Conservation (phyloP, 2,113 vertebrate species). For the Leucopternis melanops region DNA sequence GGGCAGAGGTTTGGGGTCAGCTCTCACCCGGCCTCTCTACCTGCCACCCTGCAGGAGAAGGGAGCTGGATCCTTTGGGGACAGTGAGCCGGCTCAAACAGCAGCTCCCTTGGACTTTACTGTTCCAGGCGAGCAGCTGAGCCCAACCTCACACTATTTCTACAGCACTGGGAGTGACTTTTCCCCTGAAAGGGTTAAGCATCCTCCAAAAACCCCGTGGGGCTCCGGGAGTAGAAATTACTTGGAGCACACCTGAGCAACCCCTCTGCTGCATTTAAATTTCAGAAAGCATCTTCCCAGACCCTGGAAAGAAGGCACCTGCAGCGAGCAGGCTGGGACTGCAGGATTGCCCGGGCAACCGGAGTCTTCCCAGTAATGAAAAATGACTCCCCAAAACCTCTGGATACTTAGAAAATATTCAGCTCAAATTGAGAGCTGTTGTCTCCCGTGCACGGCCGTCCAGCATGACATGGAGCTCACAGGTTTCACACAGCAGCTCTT, state of each 20-base stretch:
- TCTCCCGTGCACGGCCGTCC: rapidly evolving
- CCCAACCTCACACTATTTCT: not conserved
- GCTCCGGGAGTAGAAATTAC: not conserved
- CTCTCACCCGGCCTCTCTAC: not conserved
- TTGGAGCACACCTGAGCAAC: not conserved
- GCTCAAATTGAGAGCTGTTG: not conserved
- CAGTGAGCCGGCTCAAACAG: not conserved
- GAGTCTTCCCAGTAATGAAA: not conserved
- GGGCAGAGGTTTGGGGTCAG: not conserved
- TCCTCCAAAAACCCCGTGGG: not conserved
- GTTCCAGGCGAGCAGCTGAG: not conserved
- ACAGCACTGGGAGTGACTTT: not conserved
- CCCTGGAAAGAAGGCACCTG: not conserved
- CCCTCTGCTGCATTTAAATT: not conserved
- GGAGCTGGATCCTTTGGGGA: not conserved
- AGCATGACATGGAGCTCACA: not conserved
- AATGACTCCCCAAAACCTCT: not conserved
- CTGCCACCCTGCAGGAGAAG: not conserved
- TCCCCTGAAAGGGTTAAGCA: not conserved
- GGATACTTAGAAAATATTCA: not conserved
- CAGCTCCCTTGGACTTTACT: not conserved
- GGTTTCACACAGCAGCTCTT: not conserved
- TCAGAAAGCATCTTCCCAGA: not conserved
- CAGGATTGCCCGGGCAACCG: not conserved
- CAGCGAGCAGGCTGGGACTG: not conserved